A percentile compares a stretch with the other conserved stretches of the same genome.
Evolutionary conservation across 2,113 vertebrate genomes (phyloP).

Genomic region (Pungitius pungitius): DNA sequence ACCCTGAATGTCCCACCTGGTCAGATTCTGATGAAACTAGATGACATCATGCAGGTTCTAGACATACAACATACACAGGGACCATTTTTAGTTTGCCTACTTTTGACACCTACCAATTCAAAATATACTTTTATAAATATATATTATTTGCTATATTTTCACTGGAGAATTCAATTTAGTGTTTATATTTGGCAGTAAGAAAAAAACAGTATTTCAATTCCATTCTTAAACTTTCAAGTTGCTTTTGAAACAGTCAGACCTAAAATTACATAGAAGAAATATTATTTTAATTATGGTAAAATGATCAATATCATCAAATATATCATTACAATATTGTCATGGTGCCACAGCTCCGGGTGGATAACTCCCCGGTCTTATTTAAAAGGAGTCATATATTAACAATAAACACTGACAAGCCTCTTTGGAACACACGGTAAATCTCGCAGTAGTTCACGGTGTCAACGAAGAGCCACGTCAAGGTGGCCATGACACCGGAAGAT

Average conservation of each 20-base stretch:
- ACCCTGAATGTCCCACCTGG: too few relatives aligned
- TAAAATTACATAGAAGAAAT: too few relatives aligned
- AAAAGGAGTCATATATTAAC: neutral
- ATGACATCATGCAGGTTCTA: too few relatives aligned
- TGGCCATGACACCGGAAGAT: slow-evolving; percentile 35
- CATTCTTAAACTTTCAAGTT: neutral
- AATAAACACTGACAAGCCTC: slow-evolving; percentile 23
- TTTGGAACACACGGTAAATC: slow-evolving; percentile 57
- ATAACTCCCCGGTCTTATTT: neutral
- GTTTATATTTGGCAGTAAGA: neutral
- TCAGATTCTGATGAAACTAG: too few relatives aligned
- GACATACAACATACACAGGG: neutral
- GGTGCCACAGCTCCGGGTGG: neutral
- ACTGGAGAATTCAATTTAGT: neutral
- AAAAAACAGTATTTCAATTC: neutral
- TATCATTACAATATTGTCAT: neutral
- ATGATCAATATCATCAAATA: neutral
- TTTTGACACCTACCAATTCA: neutral
- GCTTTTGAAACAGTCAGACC: neutral
- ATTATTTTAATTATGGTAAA: neutral
- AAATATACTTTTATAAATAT: too few relatives aligned
- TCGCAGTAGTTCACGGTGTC: slow-evolving; percentile 46
- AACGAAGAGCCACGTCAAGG: slow-evolving; percentile 9
- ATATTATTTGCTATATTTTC: too few relatives aligned
- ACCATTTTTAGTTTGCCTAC: neutral